These are phyloP conservation scores for Trissolcus japonicus DNA, from an alignment of 2,888 invertebrate genomes.

Conservation along the genomic window DNA sequence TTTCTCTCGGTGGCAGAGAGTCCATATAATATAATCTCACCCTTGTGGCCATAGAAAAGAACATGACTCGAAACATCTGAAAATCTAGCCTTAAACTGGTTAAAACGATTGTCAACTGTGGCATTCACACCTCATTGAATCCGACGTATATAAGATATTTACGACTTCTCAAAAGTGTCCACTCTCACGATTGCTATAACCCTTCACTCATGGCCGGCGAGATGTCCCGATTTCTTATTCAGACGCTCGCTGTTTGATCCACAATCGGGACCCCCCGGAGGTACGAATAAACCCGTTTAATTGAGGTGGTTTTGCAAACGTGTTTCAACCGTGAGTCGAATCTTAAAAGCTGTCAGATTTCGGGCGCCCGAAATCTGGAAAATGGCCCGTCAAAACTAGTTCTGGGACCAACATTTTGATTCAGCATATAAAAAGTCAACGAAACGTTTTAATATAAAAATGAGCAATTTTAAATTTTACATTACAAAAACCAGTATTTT, in stretches of 20 bases:
- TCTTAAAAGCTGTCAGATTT: slow-evolving; percentile 35
- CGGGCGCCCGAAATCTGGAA: slow-evolving; percentile 29
- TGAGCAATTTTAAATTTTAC: too few species aligned
- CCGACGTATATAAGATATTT: slow-evolving; percentile 58
- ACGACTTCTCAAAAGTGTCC: slow-evolving; percentile 60
- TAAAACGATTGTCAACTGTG: slow-evolving; percentile 61
- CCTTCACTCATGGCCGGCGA: slow-evolving; percentile 54
- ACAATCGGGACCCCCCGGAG: slow-evolving; percentile 67
- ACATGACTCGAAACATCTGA: slow-evolving; percentile 10
- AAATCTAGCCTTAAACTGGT: slow-evolving; percentile 65
- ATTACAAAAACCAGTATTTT: too few species aligned
- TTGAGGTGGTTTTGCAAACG: slow-evolving; percentile 69
- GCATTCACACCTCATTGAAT: slow-evolving; percentile 60
- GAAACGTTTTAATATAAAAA: too few species aligned
- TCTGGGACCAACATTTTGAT: background rate
- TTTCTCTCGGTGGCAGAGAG: background rate
- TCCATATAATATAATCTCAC: slow-evolving; percentile 7
- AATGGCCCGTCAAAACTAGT: slow-evolving; percentile 33
- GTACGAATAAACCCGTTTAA: slow-evolving; percentile 72
- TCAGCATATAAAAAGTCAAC: too few species aligned
- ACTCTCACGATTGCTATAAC: slow-evolving; percentile 64
- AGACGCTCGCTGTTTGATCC: slow-evolving; percentile 61
- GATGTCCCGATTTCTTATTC: slow-evolving; percentile 67
- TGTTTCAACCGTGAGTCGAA: slow-evolving; percentile 45
- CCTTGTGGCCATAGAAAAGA: slow-evolving; percentile 7